These are phyloP conservation scores for Pipistrellus pipistrellus DNA, from an alignment of 2,797 vertebrate species.

Conservation along the genomic window DNA sequence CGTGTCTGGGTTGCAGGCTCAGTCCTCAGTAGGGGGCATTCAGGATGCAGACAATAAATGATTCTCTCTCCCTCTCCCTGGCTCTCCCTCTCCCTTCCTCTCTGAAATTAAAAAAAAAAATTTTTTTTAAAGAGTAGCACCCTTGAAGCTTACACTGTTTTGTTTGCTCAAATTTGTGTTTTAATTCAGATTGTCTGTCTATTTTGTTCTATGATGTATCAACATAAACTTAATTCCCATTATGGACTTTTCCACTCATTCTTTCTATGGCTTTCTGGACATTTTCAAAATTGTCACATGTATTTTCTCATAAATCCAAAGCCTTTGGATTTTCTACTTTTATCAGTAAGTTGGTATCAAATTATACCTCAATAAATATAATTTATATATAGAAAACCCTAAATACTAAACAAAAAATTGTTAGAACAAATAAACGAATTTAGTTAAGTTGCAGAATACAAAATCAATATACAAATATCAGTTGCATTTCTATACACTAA, in stretches of 20 bases:
- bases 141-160: slow-evolving; percentile 94
- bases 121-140: slow-evolving; percentile 93
- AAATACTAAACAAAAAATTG: neutral
- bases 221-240: slow-evolving; percentile 95
- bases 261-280: slow-evolving; percentile 96
- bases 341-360: slow-evolving; percentile 90
- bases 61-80: no score
- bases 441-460: neutral
- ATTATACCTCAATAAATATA: neutral
- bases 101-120: slow-evolving; percentile 78
- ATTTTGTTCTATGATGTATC: slow-evolving; percentile 96
- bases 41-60: no score
- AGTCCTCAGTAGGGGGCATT: no score
- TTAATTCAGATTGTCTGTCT: slow-evolving; percentile 95
- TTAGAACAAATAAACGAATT: neutral
- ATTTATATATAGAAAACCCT: neutral
- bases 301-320: slow-evolving; percentile 93
- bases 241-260: slow-evolving; percentile 96
- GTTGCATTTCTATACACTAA: neutral
- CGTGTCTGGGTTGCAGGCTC: no score
- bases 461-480: neutral
- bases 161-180: slow-evolving; percentile 97
- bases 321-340: slow-evolving; percentile 94
- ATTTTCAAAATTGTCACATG: slow-evolving; percentile 89
- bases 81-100: no score